Conservation (phyloP, 1,140 invertebrate species). For the Penaeus vannamei region DNA sequence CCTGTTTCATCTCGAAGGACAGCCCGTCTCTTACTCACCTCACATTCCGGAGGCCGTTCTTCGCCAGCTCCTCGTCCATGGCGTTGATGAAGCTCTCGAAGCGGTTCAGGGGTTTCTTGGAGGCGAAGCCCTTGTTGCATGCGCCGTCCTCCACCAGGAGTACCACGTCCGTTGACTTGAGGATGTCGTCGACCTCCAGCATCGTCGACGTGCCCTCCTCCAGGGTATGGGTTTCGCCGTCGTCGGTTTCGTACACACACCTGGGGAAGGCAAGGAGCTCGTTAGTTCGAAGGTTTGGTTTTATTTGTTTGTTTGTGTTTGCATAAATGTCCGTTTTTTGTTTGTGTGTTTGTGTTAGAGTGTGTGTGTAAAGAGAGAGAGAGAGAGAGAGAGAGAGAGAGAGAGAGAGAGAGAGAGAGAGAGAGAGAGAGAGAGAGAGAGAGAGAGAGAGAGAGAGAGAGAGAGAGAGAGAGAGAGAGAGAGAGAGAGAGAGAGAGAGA, state of each 20-base stretch:
- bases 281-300: too few relatives aligned
- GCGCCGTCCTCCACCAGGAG: slow-evolving; percentile 74
- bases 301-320: too few relatives aligned
- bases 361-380: too few relatives aligned
- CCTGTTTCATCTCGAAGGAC: not conserved
- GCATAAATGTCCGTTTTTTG: too few relatives aligned
- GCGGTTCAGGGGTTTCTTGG: slow-evolving; percentile 56
- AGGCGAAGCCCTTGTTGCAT: slow-evolving; percentile 70
- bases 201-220: slow-evolving; percentile 57
- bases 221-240: slow-evolving; percentile 70
- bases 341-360: too few relatives aligned
- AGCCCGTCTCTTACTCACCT: slow-evolving; percentile 68
- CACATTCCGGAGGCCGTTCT: slow-evolving; percentile 68
- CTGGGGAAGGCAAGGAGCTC: not conserved
- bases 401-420: too few relatives aligned
- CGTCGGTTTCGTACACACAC: slow-evolving; percentile 67
- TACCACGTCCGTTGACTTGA: slow-evolving; percentile 74
- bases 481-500: too few relatives aligned
- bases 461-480: too few relatives aligned
- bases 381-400: too few relatives aligned
- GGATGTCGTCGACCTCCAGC: slow-evolving; percentile 64
- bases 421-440: too few relatives aligned
- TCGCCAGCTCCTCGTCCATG: slow-evolving; percentile 69
- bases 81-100: slow-evolving; percentile 51
- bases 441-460: too few relatives aligned